phyloP scores from a whole-genome alignment of 2,888 invertebrate species.

The Cotesia congregata region DNA sequence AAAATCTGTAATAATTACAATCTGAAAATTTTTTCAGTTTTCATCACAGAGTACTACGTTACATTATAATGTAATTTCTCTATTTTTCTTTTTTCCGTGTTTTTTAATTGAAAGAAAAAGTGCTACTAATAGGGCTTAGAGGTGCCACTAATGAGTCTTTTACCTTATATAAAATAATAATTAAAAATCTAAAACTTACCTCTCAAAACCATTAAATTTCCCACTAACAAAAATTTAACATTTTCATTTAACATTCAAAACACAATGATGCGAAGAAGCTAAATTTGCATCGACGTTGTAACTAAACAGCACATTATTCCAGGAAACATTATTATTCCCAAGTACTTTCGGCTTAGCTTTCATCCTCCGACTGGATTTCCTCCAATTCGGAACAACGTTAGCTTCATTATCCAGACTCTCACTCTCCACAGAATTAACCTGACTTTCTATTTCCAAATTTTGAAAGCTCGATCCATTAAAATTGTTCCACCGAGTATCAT shows the following conservation, averaged over 20 bases:
- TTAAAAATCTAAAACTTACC: too few species aligned
- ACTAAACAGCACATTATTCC: slow-evolving; percentile 54
- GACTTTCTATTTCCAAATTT: not conserved
- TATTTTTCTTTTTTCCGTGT: too few species aligned
- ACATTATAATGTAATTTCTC: too few species aligned
- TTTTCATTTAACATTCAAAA: slow-evolving; percentile 39
- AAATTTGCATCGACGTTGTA: slow-evolving; percentile 50
- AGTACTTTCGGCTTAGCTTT: slow-evolving; percentile 42
- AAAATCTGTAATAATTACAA: too few species aligned
- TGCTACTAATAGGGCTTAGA: too few species aligned
- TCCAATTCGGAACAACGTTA: slow-evolving; percentile 38
- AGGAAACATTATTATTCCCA: slow-evolving; percentile 53
- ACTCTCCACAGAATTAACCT: not conserved
- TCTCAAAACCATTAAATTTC: not conserved
- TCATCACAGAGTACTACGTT: too few species aligned
- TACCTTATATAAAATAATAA: too few species aligned
- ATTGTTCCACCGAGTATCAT: not conserved
- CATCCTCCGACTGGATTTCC: slow-evolving; percentile 35
- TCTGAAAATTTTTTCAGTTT: too few species aligned
- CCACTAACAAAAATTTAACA: too few species aligned
- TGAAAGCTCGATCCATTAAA: slow-evolving; percentile 28
- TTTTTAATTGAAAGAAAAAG: too few species aligned
- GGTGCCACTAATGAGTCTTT: too few species aligned
- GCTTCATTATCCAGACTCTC: slow-evolving; percentile 18
- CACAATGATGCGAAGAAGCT: slow-evolving; percentile 43